Evolutionary conservation across 2,888 invertebrate genomes (phyloP).

Genomic region (Mythimna loreyi): DNA sequence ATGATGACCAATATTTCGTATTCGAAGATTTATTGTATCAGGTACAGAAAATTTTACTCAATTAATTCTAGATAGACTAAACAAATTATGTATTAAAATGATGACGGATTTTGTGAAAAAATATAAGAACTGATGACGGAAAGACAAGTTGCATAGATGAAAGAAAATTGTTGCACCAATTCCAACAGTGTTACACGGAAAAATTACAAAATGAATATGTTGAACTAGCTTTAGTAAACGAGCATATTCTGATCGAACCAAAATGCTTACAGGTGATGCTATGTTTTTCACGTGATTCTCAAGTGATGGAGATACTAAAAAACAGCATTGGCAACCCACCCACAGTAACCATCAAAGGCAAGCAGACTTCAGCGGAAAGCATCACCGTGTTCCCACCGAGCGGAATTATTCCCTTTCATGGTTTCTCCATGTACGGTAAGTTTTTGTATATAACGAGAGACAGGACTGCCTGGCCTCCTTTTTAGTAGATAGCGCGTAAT

Average conservation of each 20-base stretch:
- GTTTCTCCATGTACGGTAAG: conserved; percentile 99
- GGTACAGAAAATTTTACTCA: conserved; percentile 81
- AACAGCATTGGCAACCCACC: conserved; percentile 92
- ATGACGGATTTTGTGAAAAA: not conserved
- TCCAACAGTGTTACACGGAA: not conserved
- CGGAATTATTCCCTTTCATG: conserved; percentile 98
- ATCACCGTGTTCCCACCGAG: conserved; percentile 97
- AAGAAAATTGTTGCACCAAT: not conserved
- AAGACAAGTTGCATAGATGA: not conserved
- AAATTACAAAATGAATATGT: not conserved
- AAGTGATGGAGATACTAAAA: conserved; percentile 94
- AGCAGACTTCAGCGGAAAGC: conserved; percentile 92
- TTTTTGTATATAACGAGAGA: not conserved
- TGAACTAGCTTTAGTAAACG: not conserved
- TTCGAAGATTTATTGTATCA: conserved; percentile 99
- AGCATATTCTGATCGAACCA: not conserved
- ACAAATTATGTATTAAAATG: not conserved
- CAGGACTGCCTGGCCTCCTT: not conserved
- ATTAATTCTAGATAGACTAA: not conserved
- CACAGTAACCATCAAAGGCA: conserved; percentile 94
- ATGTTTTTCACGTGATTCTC: conserved; percentile 97
- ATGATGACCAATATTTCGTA: conserved; percentile 99
- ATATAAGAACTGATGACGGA: not conserved
- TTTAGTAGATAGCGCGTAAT: too few species aligned
- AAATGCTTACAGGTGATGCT: conserved; percentile 92